Conservation (phyloP, 2,113 vertebrate genomes). For the Lanius collurio region DNA sequence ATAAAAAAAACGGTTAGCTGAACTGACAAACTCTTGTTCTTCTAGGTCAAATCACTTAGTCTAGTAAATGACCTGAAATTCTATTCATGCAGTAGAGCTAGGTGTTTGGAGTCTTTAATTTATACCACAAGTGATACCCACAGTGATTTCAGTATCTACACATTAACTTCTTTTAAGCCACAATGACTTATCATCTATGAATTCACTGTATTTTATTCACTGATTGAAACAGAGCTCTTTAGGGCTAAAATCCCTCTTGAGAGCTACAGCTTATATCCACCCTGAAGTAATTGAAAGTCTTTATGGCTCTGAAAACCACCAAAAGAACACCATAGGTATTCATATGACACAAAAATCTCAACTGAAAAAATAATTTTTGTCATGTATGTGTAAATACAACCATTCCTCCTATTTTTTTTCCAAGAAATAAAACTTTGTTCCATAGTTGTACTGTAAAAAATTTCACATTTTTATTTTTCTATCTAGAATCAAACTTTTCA, state of each 20-base stretch:
- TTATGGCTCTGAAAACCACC: neutral
- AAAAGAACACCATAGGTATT: neutral
- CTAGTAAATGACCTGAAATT: neutral
- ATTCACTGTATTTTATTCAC: neutral
- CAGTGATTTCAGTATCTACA: neutral
- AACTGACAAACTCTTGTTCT: neutral
- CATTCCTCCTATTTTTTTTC: accelerated
- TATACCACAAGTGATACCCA: neutral
- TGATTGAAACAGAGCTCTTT: neutral
- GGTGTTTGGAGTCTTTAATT: neutral
- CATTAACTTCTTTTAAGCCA: neutral
- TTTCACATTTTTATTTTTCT: neutral
- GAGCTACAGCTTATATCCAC: neutral
- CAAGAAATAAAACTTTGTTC: neutral
- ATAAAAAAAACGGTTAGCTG: neutral
- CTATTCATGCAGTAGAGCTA: neutral
- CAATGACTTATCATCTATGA: neutral
- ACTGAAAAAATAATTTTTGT: neutral
- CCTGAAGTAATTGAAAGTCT: neutral
- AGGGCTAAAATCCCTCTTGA: neutral
- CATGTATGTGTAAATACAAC: neutral
- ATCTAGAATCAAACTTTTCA: neutral
- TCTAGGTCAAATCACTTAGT: neutral
- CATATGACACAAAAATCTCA: neutral
- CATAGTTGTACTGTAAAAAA: neutral